Conservation (phyloP, 2,888 invertebrate genomes). For the Chrysolina americana region DNA sequence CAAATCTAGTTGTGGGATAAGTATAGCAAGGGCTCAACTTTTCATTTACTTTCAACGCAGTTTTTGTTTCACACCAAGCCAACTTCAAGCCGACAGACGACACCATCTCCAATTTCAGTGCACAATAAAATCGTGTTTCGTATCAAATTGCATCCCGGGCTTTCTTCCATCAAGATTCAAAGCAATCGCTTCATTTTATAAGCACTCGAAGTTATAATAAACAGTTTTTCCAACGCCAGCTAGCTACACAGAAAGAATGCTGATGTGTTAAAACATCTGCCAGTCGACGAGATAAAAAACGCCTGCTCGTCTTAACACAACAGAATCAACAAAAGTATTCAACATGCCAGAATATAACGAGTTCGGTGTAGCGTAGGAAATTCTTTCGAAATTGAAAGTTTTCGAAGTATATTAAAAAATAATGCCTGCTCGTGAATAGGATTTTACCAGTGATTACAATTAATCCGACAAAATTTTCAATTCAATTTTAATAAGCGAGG, state of each 20-base stretch:
- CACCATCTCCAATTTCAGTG: neutral
- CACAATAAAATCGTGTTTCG: constrained; percentile 13
- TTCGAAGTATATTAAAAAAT: neutral
- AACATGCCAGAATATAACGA: constrained; percentile 41
- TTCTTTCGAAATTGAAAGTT: constrained; percentile 22
- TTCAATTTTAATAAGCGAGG: neutral
- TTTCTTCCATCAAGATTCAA: constrained; percentile 6
- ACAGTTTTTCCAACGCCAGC: constrained; percentile 24
- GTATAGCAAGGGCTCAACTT: no score
- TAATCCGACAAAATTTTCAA: neutral
- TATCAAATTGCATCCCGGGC: constrained; percentile 9
- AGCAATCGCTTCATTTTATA: constrained; percentile 17
- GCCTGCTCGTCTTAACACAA: constrained; percentile 17
- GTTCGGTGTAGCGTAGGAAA: constrained; percentile 30
- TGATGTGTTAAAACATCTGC: constrained; percentile 23
- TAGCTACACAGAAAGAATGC: constrained; percentile 14
- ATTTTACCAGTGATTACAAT: neutral
- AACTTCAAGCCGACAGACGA: neutral
- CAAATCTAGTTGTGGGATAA: no score
- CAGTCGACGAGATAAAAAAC: constrained; percentile 19
- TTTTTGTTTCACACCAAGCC: neutral
- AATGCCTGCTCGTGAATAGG: neutral
- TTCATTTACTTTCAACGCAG: neutral
- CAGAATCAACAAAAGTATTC: constrained; percentile 38
- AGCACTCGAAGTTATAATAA: constrained; percentile 20